Percentiles rank a stretch among this genome's conserved stretches.
Conservation (phyloP, 2,888 invertebrate genomes). For the Drosophila incognita region DNA sequence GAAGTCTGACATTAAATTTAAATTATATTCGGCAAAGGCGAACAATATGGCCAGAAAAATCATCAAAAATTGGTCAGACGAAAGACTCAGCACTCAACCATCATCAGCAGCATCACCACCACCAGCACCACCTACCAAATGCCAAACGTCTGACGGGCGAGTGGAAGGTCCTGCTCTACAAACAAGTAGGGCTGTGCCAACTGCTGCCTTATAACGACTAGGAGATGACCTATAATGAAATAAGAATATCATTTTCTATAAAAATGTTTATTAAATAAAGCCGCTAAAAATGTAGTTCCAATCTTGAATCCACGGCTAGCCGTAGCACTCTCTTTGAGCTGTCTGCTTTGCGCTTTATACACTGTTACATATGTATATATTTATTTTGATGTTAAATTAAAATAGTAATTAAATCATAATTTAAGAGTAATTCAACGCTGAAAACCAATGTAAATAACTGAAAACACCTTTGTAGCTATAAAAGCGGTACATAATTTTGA, state of each 20-base stretch:
- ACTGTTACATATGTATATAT: background rate
- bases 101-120: constrained; percentile 13
- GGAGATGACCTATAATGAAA: constrained; percentile 12
- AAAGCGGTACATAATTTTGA: background rate
- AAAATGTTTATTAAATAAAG: background rate
- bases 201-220: background rate
- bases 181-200: constrained; percentile 29
- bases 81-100: constrained; percentile 47
- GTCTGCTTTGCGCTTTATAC: background rate
- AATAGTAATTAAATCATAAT: background rate
- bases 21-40: constrained; percentile 65
- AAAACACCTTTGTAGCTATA: background rate
- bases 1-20: constrained; percentile 68
- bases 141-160: constrained; percentile 19
- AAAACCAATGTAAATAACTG: background rate
- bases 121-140: constrained; percentile 28
- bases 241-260: background rate
- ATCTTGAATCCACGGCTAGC: background rate
- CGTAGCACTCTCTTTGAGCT: background rate
- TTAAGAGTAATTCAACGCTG: background rate
- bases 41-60: constrained; percentile 54
- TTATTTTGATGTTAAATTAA: background rate
- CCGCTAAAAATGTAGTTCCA: background rate
- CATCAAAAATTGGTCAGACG: constrained; percentile 43
- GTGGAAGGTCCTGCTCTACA: constrained; percentile 37